Base-by-base conservation (phyloP, 2,797 vertebrate species). In the Lutjanus argentimaculatus region DNA sequence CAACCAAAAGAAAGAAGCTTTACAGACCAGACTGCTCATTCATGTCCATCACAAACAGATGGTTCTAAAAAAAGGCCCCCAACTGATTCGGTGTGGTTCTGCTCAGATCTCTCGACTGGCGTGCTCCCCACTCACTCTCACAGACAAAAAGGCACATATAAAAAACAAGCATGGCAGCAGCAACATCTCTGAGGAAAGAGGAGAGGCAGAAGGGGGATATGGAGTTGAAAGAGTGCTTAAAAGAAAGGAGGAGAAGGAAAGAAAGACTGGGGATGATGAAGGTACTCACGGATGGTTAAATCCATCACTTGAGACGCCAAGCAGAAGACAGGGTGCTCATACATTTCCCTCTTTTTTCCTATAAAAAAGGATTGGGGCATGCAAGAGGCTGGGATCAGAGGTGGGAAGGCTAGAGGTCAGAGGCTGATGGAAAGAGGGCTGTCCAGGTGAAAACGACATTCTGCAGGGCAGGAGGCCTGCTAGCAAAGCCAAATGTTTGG, bases 211-310 rank as follows among this genome's bases (percentile, higher is more conserved):
- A 46, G 81, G 84, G 80, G 85, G 64, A 49, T 79, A 89, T 88
- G 43, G 87, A 88, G 88, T 89, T 84, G 90, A 82, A 57, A 81
- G 92, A 94, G 96, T 84, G 88, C 94, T 96, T 94, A 94, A 94
- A 95, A 80, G 77, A 96, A 96, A 89, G 85, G 94, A 91, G 95
- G 93, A 94, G 94, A 13, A 56, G 58, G 67, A 43, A 94, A 95
- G 94, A 95, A 94, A 94, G 94, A 59, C 93, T 91, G 93, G 45
- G 96, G 96, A 95, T 95, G 97, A 95, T 97, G 95, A 95, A 97
- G 96, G 97, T 99, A 99, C 99, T 99, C 99, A 99, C 99, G 99
- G 98, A 99, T 99, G 98, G 99, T 99, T 99, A 99, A 99, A 99
- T 99, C 98, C 99, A 99, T 99, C 98, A 99, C 99, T 99, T 99